Evolutionary conservation across 1,140 invertebrate species (phyloP), one percentile per base, ranked within the genome.

Genomic region (Coptotermes formosanus): DNA sequence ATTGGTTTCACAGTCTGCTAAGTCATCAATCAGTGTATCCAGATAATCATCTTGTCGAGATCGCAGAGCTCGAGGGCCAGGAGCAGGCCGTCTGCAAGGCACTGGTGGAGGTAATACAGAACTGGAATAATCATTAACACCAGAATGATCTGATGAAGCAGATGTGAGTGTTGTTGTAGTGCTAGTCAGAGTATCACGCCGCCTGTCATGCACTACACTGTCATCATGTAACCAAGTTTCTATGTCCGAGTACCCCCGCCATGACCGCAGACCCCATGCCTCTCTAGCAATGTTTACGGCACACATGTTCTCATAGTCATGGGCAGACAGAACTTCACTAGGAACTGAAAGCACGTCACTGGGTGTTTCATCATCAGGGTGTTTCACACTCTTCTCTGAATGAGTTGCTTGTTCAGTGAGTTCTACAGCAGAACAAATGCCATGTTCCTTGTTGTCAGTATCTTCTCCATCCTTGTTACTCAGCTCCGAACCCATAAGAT

Each of bases 251-350:
- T 94, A 94, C 6, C 92, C 93, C 89, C 92, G 92, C 94, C 94
- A 95, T 44, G 94, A 94, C n/a, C 94, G 90, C 81, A 94, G 91
- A 6, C 94, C 94, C 93, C 93, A 94, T n/a, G 93, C 93, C 88
- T 93, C 93, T 87, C 94, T 90, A 6, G 94, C 93, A 43, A 95
- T 93, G 87, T 94, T 94, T 3, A 94, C 90, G 12, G 94, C 93
- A 89, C 94, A 94, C 85, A 95, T 92, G 89, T 94, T 95, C 89
- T 94, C 94, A 88, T 95, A 95, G 88, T 95, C 94, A 88, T 94
- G 94, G 55, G 94, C 92, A 0, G 93, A 94, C 43, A 94, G 90
- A 21, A 93, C 91, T 88, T 93, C 93, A 82, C 93, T 94, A 86
- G 93, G 94, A 55, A 94, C 92, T 0, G 93, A 94, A 43, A 94